Conservation (phyloP, 2,797 vertebrate species). For the Amblyraja radiata region DNA sequence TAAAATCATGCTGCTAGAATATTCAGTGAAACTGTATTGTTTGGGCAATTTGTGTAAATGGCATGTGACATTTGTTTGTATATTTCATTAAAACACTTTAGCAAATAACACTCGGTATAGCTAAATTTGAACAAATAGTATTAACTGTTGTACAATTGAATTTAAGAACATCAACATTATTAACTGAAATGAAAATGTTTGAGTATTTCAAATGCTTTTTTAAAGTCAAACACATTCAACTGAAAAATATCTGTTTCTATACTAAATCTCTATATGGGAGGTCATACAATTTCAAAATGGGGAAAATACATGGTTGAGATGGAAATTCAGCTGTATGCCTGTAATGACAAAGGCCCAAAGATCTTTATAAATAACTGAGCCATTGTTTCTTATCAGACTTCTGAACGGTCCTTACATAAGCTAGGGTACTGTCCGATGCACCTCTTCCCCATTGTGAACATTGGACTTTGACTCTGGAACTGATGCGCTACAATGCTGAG, state of each 20-base stretch:
- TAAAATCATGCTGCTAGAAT: background rate
- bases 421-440: too few species aligned
- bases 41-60: background rate
- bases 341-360: background rate
- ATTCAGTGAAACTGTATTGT: background rate
- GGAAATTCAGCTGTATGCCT: background rate
- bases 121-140: background rate
- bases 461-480: too few species aligned
- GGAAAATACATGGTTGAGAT: background rate
- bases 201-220: background rate
- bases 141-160: background rate
- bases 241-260: background rate
- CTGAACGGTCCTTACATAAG: too few species aligned
- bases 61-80: background rate
- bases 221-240: background rate
- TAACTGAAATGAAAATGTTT: background rate
- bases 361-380: background rate
- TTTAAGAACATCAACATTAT: background rate
- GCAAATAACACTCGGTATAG: background rate
- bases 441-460: too few species aligned
- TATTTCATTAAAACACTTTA: background rate
- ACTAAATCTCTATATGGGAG: too few species aligned
- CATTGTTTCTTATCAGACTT: background rate
- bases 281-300: too few species aligned
- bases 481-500: too few species aligned